phyloP scores from a whole-genome alignment of 2,888 invertebrate species.

The Synanthedon vespiformis region DNA sequence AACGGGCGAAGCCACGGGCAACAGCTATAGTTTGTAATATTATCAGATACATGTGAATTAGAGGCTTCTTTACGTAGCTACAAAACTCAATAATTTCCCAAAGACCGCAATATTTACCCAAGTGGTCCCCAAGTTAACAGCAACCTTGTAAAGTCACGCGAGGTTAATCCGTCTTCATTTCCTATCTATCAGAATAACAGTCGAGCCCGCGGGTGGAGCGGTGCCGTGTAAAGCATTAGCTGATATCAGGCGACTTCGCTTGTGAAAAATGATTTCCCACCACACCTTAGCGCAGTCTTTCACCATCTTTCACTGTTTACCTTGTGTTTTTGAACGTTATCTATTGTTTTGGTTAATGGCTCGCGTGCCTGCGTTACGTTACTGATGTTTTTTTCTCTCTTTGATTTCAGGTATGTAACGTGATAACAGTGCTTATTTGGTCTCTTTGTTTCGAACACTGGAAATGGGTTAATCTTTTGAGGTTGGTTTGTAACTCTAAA shows the following conservation, averaged over 20 bases:
- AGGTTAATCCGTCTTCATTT: constrained; percentile 68
- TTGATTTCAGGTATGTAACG: constrained; percentile 44
- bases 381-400: constrained; percentile 38
- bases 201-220: constrained; percentile 30
- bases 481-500: too few species aligned
- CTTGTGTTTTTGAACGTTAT: constrained; percentile 49
- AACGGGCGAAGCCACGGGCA: too few species aligned
- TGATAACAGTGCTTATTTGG: constrained; percentile 1
- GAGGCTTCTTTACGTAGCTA: neutral
- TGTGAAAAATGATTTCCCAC: constrained; percentile 66
- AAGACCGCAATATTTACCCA: constrained; percentile 33
- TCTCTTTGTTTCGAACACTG: too few species aligned
- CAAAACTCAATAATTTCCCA: constrained; percentile 7
- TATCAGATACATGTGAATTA: too few species aligned
- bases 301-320: constrained; percentile 53
- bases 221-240: constrained; percentile 48
- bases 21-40: too few species aligned
- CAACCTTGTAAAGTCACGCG: constrained; percentile 56
- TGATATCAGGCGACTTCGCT: constrained; percentile 54
- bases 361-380: constrained; percentile 44
- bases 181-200: constrained; percentile 62
- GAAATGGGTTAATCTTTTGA: too few species aligned
- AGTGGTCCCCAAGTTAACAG: constrained; percentile 18
- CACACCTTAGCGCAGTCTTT: constrained; percentile 50
- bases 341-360: constrained; percentile 40